Evolutionary conservation across 2,797 vertebrate genomes (phyloP), one percentile per base, ranked within the genome.

Genomic region (Phoeniculus purpureus): DNA sequence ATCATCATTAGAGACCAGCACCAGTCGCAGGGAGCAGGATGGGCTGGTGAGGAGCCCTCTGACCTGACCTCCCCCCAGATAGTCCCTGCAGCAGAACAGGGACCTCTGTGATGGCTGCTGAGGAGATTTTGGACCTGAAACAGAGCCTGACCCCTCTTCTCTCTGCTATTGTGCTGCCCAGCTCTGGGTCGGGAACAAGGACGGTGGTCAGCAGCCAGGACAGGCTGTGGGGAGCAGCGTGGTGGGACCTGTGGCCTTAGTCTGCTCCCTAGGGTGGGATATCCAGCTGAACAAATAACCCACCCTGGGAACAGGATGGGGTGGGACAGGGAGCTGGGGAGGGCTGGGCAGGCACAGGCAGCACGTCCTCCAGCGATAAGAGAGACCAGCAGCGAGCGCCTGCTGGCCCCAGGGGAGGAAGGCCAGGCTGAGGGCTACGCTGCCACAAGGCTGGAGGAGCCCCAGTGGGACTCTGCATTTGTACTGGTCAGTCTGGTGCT

Each of bases 251-350:
- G 10, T 8, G 58, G 82, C 70, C 81, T 37, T 15, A 61, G 60
- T 59, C 81, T 22, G 60, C 45, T 67, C 26, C 59, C 0, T 0
- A 2, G 1, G 16, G 15, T 74, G 90, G 81, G 90, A 90, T 27
- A 4, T 55, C 70, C 93, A 71, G 89, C 92, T 87, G 90, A 66
- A 64, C 18, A 76, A 94, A 89, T 40, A 94, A 34, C 59, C 21
- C 26, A 0, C 20, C 78, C 84, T 93, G 93, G 92, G 90, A 96
- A 89, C 86, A 95, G 95, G 95, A 81, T 90, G 8, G 78, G 87
- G 84, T 79, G 90, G 93, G 87, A 95, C 48, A 88, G 15, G 72
- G 93, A 77, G 76, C 84, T 75, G 66, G 90, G 92, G 79, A 89
- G 70, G 50, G 88, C 77, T 0, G 0, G 50, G 84, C 81, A 79